phyloP scores from a whole-genome alignment of 2,888 invertebrate species.

The Mythimna albipuncta region DNA sequence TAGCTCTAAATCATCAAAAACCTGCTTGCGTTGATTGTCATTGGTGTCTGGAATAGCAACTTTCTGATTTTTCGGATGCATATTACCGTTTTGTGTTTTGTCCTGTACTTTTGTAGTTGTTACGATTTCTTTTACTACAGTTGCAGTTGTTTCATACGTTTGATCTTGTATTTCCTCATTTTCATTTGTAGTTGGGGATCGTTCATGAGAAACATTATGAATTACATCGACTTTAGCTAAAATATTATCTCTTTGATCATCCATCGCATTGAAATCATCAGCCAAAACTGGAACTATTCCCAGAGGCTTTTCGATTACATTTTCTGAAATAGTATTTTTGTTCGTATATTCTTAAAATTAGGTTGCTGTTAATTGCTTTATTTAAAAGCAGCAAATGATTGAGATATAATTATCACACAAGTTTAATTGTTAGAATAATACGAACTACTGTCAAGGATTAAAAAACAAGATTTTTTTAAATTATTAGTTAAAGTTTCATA shows the following conservation, averaged over 20 bases:
- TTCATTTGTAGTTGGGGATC: background rate
- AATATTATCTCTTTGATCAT: background rate
- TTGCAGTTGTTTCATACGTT: background rate
- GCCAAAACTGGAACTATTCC: background rate
- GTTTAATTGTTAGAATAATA: background rate
- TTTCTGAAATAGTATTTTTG: slow-evolving; percentile 18
- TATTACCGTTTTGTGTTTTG: background rate
- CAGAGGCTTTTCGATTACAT: background rate
- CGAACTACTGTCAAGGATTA: background rate
- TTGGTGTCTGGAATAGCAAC: background rate
- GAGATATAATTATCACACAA: background rate
- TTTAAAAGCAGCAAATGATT: background rate
- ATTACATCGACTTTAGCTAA: background rate
- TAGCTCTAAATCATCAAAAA: slow-evolving; percentile 8
- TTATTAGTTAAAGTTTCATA: background rate
- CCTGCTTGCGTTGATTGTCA: background rate
- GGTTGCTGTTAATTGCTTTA: background rate
- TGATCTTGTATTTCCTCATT: background rate
- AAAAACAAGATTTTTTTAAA: background rate
- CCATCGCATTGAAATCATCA: background rate
- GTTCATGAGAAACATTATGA: background rate
- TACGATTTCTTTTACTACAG: background rate
- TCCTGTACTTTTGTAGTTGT: background rate
- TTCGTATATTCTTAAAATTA: background rate
- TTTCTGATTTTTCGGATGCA: background rate